Evolutionary conservation across 2,797 vertebrate species (phyloP).

Genomic region (Pangasius krempfi): DNA sequence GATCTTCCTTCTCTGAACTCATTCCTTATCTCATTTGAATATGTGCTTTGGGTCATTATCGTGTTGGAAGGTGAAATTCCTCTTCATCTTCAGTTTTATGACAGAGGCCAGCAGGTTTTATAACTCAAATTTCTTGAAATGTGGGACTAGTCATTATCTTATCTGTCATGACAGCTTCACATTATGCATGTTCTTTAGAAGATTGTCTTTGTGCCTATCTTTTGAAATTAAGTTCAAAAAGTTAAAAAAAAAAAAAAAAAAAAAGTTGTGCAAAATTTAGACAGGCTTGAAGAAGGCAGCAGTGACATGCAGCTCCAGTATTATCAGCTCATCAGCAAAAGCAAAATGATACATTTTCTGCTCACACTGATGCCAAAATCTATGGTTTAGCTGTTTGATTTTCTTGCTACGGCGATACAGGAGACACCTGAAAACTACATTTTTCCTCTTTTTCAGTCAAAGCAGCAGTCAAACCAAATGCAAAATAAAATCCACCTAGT

Average conservation of each 20-base stretch:
- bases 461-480: not conserved
- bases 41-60: not conserved
- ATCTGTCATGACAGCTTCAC: not conserved
- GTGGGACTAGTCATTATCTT: not conserved
- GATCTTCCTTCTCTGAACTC: slow-evolving; percentile 14
- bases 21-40: not conserved
- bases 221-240: not conserved
- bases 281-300: not conserved
- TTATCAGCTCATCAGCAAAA: not conserved
- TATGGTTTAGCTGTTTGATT: not conserved
- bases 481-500: not conserved
- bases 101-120: slow-evolving; percentile 5
- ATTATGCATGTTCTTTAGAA: slow-evolving; percentile 13
- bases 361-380: not conserved
- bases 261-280: not conserved
- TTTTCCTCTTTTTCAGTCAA: not conserved
- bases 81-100: not conserved
- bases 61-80: slow-evolving; percentile 1
- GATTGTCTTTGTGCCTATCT: not conserved
- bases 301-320: not conserved
- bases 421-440: not conserved
- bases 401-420: not conserved
- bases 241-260: not conserved
- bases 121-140: not conserved
- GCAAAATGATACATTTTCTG: not conserved